Evolutionary conservation across 30 jellyfish, hydroid and myxozoan genomes (phyloP), one percentile per base, ranked within the genome.

Genomic region (Mastigias papua): DNA sequence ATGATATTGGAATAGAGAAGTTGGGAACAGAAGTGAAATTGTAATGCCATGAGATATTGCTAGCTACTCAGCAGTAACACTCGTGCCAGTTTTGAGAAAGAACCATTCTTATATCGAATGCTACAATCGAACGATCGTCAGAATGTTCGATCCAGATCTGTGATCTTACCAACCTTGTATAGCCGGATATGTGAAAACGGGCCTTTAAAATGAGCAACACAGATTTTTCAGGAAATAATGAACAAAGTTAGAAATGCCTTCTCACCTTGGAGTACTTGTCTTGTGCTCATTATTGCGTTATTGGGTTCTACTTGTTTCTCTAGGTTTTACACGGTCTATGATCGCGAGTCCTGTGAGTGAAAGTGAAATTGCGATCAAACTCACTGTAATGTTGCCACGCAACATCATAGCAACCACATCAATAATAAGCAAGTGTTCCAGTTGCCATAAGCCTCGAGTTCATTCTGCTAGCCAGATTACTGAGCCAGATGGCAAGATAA

Each of bases 241-340:
- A 76, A 50, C 49, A 19, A n/a, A 8, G 23, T 74, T 25, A 16
- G 33, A 48, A 51, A 16, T 20, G 76, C 62, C 30, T 46, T 54
- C 80, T 82, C 58, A 86, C 95, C 95, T 66, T 86, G 95, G 31
- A 86, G 80, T 37, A 86, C 95, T 77, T 86, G 95, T 86, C 95
- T 62, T 29, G 95, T 86, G 74, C 90, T 86, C 95, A 86, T 86
- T 30, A 60, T 72, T 16, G 66, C 30, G 64, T 32, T 35, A 19
- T 61, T 61, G 8, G 4, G 11, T 30, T 49, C 71, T 8, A 23
- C n/a, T 29, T 23, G 30, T 27, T 8, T 35, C 68, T 72, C 46
- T 31, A 23, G 42, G 71, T 13, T 31, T 33, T 33, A 9, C 34
- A 31, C 68, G 21, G 34, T n/a, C 22, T 48, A 33, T 68, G 32